phyloP scores from a whole-genome alignment of 2,797 vertebrate species.

The Tadarida brasiliensis region DNA sequence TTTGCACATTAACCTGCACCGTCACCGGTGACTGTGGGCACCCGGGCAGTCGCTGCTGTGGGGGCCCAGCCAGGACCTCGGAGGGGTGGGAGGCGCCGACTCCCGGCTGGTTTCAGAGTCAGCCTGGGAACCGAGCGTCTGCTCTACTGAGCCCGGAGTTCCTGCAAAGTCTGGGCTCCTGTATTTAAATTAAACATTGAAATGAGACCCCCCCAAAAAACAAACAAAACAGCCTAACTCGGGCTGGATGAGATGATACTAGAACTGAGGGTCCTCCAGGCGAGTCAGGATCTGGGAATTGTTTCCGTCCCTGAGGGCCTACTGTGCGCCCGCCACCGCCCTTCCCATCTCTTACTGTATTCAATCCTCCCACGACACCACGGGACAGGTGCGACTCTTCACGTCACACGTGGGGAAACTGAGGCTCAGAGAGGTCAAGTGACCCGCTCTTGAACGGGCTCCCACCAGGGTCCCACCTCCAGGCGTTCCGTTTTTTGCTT shows the following conservation, averaged over 20 bases:
- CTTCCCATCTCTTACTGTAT: rapidly evolving
- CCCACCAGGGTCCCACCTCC: not conserved
- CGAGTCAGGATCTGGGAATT: not conserved
- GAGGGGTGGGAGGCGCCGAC: not conserved
- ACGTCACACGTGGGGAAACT: not conserved
- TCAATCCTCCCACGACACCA: not conserved
- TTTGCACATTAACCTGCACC: not conserved
- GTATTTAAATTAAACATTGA: not conserved
- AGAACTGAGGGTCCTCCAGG: not conserved
- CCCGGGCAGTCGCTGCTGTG: not conserved
- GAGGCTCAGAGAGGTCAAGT: conserved; percentile 1
- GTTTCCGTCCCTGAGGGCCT: not conserved
- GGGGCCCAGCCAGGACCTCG: not conserved
- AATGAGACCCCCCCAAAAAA: not conserved
- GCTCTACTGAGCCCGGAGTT: not conserved
- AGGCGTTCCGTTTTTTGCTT: conserved; percentile 32
- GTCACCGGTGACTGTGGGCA: not conserved
- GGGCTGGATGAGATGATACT: not conserved
- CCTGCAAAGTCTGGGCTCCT: not conserved
- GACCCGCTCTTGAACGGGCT: not conserved
- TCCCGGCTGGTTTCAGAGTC: no score
- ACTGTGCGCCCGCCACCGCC: rapidly evolving
- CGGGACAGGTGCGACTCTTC: not conserved
- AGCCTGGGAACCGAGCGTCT: not conserved
- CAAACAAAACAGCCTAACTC: not conserved